These are phyloP conservation scores for Sphyrna mokarran DNA, from an alignment of 2,113 vertebrate species.

Conservation along the genomic window DNA sequence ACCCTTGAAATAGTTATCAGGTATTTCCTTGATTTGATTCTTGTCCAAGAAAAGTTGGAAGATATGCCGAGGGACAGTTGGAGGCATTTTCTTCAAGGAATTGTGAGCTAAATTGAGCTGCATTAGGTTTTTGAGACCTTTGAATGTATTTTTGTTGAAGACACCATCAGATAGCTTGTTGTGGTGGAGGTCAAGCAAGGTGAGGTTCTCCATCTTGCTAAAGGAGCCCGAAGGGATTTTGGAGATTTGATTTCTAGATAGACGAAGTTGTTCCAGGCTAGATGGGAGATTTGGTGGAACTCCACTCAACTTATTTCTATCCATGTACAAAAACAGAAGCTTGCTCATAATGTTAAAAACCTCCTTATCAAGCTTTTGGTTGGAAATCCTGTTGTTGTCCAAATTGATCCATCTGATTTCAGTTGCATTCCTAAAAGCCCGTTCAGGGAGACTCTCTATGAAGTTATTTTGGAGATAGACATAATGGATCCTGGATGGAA, in stretches of 20 bases:
- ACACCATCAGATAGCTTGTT: slow-evolving; percentile 80
- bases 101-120: slow-evolving; percentile 94
- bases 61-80: slow-evolving; percentile 67
- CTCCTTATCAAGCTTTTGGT: slow-evolving; percentile 67
- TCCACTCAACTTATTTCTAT: slow-evolving; percentile 82
- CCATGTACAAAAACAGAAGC: slow-evolving; percentile 80
- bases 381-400: slow-evolving; percentile 80
- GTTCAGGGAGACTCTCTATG: slow-evolving; percentile 77
- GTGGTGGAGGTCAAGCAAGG: slow-evolving; percentile 85
- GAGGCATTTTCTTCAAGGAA: slow-evolving; percentile 80
- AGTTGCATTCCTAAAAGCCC: slow-evolving; percentile 77
- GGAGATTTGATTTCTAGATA: slow-evolving; percentile 81
- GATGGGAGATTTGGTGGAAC: slow-evolving; percentile 75
- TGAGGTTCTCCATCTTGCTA: slow-evolving; percentile 75
- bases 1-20: slow-evolving; percentile 76
- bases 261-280: slow-evolving; percentile 80
- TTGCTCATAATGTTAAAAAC: slow-evolving; percentile 77
- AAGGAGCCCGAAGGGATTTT: slow-evolving; percentile 78
- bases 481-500: slow-evolving; percentile 79
- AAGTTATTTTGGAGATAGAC: slow-evolving; percentile 96
- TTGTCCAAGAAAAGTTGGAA: slow-evolving; percentile 89
- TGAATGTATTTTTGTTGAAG: slow-evolving; percentile 79
- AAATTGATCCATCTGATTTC: slow-evolving; percentile 85
- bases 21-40: slow-evolving; percentile 85
- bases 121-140: slow-evolving; percentile 82